Percentiles rank a stretch among this genome's conserved stretches.
Conservation (phyloP, 2,113 vertebrate genomes). For the Sakesphorus luctuosus region DNA sequence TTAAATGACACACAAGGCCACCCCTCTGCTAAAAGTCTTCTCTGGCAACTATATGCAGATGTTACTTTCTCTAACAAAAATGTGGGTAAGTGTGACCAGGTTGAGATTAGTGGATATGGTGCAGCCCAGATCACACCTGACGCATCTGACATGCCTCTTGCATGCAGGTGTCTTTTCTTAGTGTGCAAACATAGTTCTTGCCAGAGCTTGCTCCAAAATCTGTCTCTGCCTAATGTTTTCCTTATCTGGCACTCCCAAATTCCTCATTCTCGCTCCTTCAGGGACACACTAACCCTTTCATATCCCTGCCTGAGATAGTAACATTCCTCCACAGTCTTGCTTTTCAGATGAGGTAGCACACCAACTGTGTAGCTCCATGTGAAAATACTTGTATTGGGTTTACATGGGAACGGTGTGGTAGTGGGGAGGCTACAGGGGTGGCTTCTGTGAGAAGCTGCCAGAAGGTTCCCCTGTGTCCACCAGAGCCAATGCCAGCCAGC, state of each 20-base stretch:
- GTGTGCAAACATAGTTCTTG: background rate
- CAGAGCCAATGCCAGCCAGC: background rate
- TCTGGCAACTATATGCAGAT: background rate
- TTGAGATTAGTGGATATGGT: background rate
- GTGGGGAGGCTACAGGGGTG: background rate
- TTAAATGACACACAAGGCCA: background rate
- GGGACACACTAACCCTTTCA: background rate
- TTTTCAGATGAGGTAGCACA: background rate
- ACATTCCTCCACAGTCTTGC: background rate
- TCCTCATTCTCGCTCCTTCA: background rate
- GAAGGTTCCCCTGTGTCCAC: background rate
- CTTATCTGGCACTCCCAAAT: conserved; percentile 19
- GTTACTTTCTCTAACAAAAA: background rate
- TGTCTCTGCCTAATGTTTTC: background rate
- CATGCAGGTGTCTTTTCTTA: background rate
- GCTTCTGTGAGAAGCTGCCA: background rate
- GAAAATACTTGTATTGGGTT: background rate
- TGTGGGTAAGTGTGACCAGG: background rate
- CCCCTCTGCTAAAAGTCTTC: background rate
- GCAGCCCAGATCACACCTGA: background rate
- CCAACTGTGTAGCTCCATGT: background rate
- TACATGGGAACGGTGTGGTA: background rate
- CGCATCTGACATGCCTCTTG: background rate
- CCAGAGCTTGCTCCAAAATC: conserved; percentile 14
- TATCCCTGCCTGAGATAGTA: background rate